Evolutionary conservation across 2,888 invertebrate genomes (phyloP).

Genomic region (Diachrysia chrysitis): DNA sequence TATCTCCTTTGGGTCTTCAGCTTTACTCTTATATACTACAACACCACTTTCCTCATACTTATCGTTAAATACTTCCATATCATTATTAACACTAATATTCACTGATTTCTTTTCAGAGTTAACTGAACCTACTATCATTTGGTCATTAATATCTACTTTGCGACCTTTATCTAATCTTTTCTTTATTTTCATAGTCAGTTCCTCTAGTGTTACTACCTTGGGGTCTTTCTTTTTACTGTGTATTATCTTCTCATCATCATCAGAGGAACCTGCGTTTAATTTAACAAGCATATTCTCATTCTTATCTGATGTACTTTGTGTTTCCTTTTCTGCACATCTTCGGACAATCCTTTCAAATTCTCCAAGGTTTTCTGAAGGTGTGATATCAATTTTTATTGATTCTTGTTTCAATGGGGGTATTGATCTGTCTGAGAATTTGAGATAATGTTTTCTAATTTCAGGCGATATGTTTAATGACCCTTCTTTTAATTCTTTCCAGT

Average conservation of each 20-base stretch:
- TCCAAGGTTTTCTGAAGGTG: constrained; percentile 72
- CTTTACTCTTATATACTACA: constrained; percentile 64
- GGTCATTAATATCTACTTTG: constrained; percentile 73
- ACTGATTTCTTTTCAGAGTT: constrained; percentile 32
- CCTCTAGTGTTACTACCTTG: constrained; percentile 77
- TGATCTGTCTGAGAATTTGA: constrained; percentile 91
- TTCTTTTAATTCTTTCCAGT: constrained; percentile 91
- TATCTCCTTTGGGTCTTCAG: constrained; percentile 60
- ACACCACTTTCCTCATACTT: constrained; percentile 59
- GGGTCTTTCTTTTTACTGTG: constrained; percentile 56
- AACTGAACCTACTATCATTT: constrained; percentile 74
- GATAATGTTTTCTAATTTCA: constrained; percentile 89
- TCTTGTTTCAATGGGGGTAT: constrained; percentile 81
- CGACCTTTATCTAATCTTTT: constrained; percentile 74
- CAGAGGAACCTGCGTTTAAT: constrained; percentile 18
- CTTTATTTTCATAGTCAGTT: constrained; percentile 76
- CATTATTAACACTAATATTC: constrained; percentile 60
- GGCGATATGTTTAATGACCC: constrained; percentile 86
- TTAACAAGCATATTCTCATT: constrained; percentile 29
- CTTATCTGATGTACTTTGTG: constrained; percentile 19
- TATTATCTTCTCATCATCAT: constrained; percentile 31
- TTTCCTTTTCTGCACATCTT: constrained; percentile 75
- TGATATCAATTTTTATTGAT: constrained; percentile 76
- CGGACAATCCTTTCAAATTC: constrained; percentile 86
- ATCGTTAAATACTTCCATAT: constrained; percentile 67